These are phyloP conservation scores for Dinocampus coccinellae DNA, from an alignment of 2,888 invertebrate species.

Conservation along the genomic window DNA sequence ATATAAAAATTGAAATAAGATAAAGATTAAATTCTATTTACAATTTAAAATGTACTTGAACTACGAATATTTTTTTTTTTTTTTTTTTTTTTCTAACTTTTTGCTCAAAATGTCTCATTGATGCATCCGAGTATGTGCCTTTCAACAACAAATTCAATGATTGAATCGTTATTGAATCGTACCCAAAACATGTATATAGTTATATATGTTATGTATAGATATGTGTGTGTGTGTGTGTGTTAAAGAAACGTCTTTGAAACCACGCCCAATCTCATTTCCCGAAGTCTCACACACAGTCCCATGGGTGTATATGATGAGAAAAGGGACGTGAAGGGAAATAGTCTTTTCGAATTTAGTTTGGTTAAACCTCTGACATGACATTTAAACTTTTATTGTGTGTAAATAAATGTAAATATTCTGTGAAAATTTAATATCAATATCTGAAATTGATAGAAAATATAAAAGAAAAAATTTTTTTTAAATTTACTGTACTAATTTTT, in stretches of 20 bases:
- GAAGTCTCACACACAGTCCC: conserved; percentile 19
- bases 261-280: conserved; percentile 49
- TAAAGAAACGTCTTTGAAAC: conserved; percentile 45
- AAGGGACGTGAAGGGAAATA: background rate
- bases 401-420: no score
- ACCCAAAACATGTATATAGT: conserved; percentile 44
- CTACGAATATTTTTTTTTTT: no score
- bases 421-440: no score
- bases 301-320: background rate
- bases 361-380: background rate
- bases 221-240: no score
- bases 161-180: conserved; percentile 53
- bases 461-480: no score
- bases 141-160: conserved; percentile 46
- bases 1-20: no score
- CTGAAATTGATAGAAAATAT: no score
- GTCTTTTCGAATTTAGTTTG: conserved; percentile 26
- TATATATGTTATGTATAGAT: no score
- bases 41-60: no score
- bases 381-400: no score
- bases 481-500: no score
- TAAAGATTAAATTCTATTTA: no score
- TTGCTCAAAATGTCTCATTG: background rate
- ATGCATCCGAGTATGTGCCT: conserved; percentile 26
- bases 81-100: background rate